phyloP scores from a whole-genome alignment of 2,797 vertebrate species.

The Acrossocheilus fasciatus region DNA sequence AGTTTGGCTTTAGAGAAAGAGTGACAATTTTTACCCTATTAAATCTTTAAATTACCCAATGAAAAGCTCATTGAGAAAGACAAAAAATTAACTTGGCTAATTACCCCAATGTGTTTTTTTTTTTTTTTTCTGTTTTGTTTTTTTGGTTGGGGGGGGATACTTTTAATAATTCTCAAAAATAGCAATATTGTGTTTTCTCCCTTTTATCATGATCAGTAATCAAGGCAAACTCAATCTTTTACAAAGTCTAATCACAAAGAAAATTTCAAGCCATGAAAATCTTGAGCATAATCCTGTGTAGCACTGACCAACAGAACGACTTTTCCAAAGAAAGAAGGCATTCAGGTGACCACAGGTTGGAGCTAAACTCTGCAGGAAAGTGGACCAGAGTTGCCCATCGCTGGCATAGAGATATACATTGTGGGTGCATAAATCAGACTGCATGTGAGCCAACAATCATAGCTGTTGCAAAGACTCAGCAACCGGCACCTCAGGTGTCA shows the following conservation, averaged over 20 bases:
- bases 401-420: not conserved
- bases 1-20: constrained; percentile 1
- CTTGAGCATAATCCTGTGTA: constrained; percentile 4
- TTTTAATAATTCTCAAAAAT: constrained; percentile 10
- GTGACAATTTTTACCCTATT: not conserved
- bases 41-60: not conserved
- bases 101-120: not conserved
- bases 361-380: not conserved
- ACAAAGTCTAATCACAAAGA: not conserved
- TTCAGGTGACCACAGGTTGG: constrained; percentile 64
- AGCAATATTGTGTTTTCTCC: not conserved
- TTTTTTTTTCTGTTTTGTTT: not conserved
- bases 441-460: constrained; percentile 61
- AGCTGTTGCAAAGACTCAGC: constrained; percentile 67
- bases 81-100: not conserved
- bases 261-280: constrained; percentile 9
- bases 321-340: constrained; percentile 74
- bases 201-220: not conserved
- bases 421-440: constrained; percentile 30
- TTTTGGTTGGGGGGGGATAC: not conserved
- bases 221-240: constrained; percentile 1
- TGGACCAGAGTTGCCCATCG: not conserved
- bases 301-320: not conserved
- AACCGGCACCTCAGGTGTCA: constrained; percentile 71
- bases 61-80: not conserved